phyloP scores from a whole-genome alignment of 2,888 invertebrate genomes.

The Amphimallon solstitiale region DNA sequence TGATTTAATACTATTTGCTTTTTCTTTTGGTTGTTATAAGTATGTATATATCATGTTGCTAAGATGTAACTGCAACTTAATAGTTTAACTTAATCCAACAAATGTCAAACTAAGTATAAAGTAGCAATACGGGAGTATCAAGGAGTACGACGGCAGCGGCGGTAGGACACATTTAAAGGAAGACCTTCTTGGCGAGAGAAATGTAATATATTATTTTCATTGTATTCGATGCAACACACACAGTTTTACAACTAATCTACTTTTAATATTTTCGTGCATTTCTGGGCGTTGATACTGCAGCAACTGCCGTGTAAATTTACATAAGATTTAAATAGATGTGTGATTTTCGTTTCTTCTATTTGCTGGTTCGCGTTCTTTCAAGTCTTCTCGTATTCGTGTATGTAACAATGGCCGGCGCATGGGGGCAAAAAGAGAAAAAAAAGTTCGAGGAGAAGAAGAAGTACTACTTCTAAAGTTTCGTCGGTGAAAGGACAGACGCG shows the following conservation, averaged over 20 bases:
- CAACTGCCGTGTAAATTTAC: constrained; percentile 12
- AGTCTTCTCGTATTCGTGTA: not conserved
- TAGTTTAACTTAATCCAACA: constrained; percentile 20
- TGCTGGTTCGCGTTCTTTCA: not conserved
- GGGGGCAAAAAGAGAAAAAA: constrained; percentile 11
- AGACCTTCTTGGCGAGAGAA: not conserved
- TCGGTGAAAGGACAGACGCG: not conserved
- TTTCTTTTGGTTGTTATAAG: too few species aligned
- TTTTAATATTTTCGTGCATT: constrained; percentile 31
- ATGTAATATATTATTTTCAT: constrained; percentile 26
- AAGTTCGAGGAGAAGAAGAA: constrained; percentile 16
- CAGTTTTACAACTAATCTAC: constrained; percentile 22
- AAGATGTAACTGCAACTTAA: not conserved
- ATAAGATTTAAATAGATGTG: constrained; percentile 25
- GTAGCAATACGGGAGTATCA: constrained; percentile 1
- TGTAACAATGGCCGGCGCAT: constrained; percentile 18
- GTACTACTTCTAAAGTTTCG: constrained; percentile 32
- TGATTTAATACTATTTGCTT: too few species aligned
- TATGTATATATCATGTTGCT: too few species aligned
- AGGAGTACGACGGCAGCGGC: not conserved
- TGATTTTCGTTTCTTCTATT: not conserved
- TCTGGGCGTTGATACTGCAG: not conserved
- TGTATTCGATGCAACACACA: constrained; percentile 27
- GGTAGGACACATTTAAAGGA: not conserved
- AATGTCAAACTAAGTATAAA: constrained; percentile 15